Evolutionary conservation across 2,113 vertebrate species (phyloP).

Genomic region (Colius striatus): DNA sequence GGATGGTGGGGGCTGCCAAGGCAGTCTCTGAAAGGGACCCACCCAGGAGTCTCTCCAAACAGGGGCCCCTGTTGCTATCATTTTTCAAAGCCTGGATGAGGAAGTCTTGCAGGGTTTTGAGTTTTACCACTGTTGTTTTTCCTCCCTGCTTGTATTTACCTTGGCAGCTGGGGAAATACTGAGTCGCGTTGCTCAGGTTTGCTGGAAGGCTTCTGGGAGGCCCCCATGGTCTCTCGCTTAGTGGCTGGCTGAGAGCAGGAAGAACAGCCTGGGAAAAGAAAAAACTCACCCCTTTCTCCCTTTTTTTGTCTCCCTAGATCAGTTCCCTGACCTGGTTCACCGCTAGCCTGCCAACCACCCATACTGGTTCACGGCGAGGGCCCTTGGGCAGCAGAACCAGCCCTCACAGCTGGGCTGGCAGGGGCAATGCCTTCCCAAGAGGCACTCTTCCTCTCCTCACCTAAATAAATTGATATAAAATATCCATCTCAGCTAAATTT

Average conservation of each 20-base stretch:
- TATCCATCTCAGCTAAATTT: not conserved
- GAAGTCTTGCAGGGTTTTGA: not conserved
- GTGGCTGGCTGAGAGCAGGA: not conserved
- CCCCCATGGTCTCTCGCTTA: not conserved
- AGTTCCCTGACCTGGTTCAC: not conserved
- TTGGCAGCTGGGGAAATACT: not conserved
- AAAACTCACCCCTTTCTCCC: not conserved
- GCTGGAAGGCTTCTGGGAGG: not conserved
- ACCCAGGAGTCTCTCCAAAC: not conserved
- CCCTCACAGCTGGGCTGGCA: not conserved
- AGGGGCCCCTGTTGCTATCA: fast-evolving
- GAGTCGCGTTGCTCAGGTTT: not conserved
- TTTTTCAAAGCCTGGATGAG: not conserved
- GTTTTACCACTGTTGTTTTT: not conserved
- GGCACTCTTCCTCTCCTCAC: not conserved
- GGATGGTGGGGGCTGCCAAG: fast-evolving
- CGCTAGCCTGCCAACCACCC: not conserved
- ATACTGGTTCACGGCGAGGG: not conserved
- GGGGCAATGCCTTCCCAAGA: not conserved
- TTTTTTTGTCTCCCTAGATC: not conserved
- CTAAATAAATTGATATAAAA: not conserved
- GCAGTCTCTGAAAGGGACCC: not conserved
- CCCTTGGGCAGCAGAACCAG: not conserved
- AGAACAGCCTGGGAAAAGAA: not conserved
- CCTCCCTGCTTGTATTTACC: not conserved